phyloP scores from a whole-genome alignment of 23 tunicate genomes.

The Trididemnum clinides region DNA sequence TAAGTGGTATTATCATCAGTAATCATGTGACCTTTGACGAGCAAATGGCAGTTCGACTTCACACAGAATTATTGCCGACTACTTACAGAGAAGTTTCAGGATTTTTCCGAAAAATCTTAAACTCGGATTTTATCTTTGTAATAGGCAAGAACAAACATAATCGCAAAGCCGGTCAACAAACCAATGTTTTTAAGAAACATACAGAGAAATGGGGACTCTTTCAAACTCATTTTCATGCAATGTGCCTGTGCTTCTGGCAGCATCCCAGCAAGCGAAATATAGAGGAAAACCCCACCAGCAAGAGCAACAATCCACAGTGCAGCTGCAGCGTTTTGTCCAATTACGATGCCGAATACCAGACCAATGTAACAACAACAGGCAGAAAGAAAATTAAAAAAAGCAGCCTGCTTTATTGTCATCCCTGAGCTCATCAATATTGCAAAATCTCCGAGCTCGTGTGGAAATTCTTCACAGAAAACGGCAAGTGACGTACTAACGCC shows the following conservation, averaged over 20 bases:
- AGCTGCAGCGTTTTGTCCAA: constrained; percentile 53
- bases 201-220: constrained; percentile 39
- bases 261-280: constrained; percentile 82
- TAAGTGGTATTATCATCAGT: too few species aligned
- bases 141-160: constrained; percentile 55
- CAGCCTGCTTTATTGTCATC: constrained; percentile 83
- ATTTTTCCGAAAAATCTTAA: too few species aligned
- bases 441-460: constrained; percentile 71
- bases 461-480: constrained; percentile 75
- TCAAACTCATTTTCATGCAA: neutral
- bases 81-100: too few species aligned
- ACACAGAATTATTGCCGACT: too few species aligned
- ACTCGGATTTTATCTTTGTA: constrained; percentile 43
- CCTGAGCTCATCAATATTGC: constrained; percentile 68
- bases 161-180: too few species aligned
- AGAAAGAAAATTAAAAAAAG: constrained; percentile 83
- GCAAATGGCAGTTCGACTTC: too few species aligned
- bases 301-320: constrained; percentile 75
- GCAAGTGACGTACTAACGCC: constrained; percentile 72
- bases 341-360: constrained; percentile 69
- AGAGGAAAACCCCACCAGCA: constrained; percentile 76
- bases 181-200: constrained; percentile 50
- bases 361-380: constrained; percentile 90
- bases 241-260: constrained; percentile 64
- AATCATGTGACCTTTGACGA: too few species aligned